Evolutionary conservation across 2,888 invertebrate genomes (phyloP), one percentile per base, ranked within the genome.

Genomic region (Celastrina argiolus): DNA sequence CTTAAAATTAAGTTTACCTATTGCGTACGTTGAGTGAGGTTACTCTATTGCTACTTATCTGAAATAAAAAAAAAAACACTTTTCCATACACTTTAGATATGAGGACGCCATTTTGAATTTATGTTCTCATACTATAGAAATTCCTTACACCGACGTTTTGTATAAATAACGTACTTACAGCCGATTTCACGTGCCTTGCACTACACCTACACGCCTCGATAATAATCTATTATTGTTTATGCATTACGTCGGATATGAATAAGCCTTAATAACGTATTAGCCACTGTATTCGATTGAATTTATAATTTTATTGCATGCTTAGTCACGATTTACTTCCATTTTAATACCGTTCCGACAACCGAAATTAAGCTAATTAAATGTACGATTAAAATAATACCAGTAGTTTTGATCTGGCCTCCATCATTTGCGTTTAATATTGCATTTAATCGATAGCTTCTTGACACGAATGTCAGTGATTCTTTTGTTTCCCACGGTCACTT

Each of bases 261-360:
- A 78, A 78, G 76, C 75, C 76, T 75, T 81, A 76, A 84, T 83
- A 79, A 81, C 75, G 78, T 80, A 81, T 83, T 78, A 81, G 81
- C 80, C 79, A 80, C 79, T 76, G 79, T 74, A 80, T 82, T 83
- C 77, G 76, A 75, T 76, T 75, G 74, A 75, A 80, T 81, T 81
- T 81, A 79, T 74, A 75, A 75, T 81, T 85, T 86, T 83, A 86
- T 85, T 81, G 80, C 80, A 72, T 72, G 74, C 69, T 73, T 71
- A 77, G 84, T 87, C 85, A 87, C 86, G 87, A 85, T 76, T 78
- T 80, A 80, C 80, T 81, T 80, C 82, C 77, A 79, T 78, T 71
- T 72, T 69, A 67, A 65, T 71, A 66, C 67, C 63, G 68, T 66
- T 68, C 64, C 68, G 70, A 68, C 71, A 67, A 69, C 67, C 70